These are phyloP conservation scores for Druon quercuslanigerum DNA, from an alignment of 1,140 invertebrate genomes.

Conservation along the genomic window DNA sequence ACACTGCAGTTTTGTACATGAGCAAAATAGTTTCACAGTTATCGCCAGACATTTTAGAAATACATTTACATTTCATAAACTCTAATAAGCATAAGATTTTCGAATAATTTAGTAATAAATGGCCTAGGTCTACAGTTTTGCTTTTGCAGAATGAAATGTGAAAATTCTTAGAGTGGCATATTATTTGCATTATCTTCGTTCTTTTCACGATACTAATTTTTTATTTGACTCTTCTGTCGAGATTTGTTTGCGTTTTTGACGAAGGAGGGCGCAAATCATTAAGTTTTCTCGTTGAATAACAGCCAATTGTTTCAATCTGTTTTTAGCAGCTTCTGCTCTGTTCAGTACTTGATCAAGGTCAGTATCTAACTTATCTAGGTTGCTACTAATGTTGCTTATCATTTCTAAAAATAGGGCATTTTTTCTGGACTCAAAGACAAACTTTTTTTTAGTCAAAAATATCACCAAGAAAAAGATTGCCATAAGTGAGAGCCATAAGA, in stretches of 20 bases:
- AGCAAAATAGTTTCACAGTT: no score
- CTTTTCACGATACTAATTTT: conserved; percentile 9
- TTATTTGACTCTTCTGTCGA: neutral
- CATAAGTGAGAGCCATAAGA: conserved; percentile 53
- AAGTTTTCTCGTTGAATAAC: conserved; percentile 61
- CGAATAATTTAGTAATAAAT: neutral
- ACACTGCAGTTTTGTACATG: no score
- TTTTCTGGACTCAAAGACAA: conserved; percentile 50
- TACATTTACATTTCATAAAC: no score
- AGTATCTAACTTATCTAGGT: conserved; percentile 61
- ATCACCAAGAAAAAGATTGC: conserved; percentile 52
- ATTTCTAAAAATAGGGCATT: conserved; percentile 57
- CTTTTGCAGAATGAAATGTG: no score
- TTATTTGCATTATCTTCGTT: neutral
- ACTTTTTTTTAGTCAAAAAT: conserved; percentile 54
- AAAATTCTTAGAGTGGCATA: neutral
- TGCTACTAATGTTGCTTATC: conserved; percentile 66
- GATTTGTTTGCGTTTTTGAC: conserved; percentile 46
- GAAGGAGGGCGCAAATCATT: conserved; percentile 57
- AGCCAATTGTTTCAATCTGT: conserved; percentile 52
- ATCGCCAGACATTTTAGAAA: no score
- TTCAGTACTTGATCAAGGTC: conserved; percentile 59
- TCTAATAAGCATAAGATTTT: neutral
- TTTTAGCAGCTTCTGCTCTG: conserved; percentile 58
- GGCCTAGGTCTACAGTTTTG: no score